A percentile compares a stretch with the other conserved stretches of the same genome.
phyloP scores from a whole-genome alignment of 2,888 invertebrate species.

The Drosophila setosimentum region DNA sequence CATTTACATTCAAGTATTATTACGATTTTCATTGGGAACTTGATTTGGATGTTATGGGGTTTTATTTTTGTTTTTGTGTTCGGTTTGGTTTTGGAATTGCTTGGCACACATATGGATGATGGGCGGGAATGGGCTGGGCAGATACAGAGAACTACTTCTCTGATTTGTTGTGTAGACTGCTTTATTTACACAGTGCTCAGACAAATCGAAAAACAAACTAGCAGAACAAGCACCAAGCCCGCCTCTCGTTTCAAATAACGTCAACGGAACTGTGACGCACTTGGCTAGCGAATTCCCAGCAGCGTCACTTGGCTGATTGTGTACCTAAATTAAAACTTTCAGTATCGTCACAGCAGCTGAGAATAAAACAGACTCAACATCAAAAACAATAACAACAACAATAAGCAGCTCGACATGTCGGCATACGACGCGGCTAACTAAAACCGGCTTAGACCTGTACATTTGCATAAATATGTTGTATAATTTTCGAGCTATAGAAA shows the following conservation, averaged over 20 bases:
- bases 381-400: constrained; percentile 6
- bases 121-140: not conserved
- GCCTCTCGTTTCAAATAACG: constrained; percentile 21
- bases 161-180: constrained; percentile 33
- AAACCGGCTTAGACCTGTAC: constrained; percentile 70
- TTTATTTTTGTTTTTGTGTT: constrained; percentile 9
- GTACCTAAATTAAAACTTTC: constrained; percentile 52
- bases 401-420: not conserved
- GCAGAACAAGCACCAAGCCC: constrained; percentile 7
- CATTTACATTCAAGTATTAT: constrained; percentile 42
- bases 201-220: constrained; percentile 26
- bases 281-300: constrained; percentile 54
- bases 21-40: constrained; percentile 41
- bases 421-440: constrained; percentile 26
- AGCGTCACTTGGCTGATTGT: constrained; percentile 58
- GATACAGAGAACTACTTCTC: constrained; percentile 2
- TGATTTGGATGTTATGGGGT: constrained; percentile 24
- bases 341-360: constrained; percentile 41
- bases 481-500: not conserved
- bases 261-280: constrained; percentile 64
- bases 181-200: constrained; percentile 42
- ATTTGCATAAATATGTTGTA: not conserved
- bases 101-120: constrained; percentile 5
- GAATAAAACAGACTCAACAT: constrained; percentile 9
- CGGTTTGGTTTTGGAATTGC: constrained; percentile 6